Base-by-base conservation (phyloP, 2,888 invertebrate species). In the Julus scanicus region DNA sequence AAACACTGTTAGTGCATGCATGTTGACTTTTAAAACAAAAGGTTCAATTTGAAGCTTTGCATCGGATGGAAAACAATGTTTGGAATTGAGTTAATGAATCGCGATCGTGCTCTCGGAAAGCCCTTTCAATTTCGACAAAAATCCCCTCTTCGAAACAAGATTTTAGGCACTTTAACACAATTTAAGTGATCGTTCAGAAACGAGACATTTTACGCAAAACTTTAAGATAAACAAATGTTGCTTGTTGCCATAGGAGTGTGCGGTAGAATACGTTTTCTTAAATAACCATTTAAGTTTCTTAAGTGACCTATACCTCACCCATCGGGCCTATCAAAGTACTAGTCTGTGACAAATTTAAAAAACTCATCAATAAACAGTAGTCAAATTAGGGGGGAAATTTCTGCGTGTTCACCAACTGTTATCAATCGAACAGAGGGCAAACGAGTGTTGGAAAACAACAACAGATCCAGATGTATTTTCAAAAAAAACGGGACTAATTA, bases 1-100 rank as follows among this genome's bases (percentile, higher is more conserved):
- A 80, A 80, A 80, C 80, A 80, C 80, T 37, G 80, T 80, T 80
- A 80, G 80, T 80, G 80, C 13, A 37, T 80, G 80, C 13, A 37
- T 80, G 80, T 80, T 80, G 80, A 80, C 80, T 80, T 71, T 71
- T 80, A 80, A 80, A 37, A 80, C 80, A 80, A 53, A 29, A 71
- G 71, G 80, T 80, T 80, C 80, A 80, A 80, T 80, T 80, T 80
- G 80, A 15, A 80, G 80, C 80, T 80, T 80, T 80, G 80, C 80
- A 80, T 80, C 4, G 13, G 37, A 80, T 80, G 80, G 80, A 80
- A 80, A 80, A 80, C 80, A 11, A 80, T 80, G 80, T 80, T 80
- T 80, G 80, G 13, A 80, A 80, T 80, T 80, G 80, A 80, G 80
- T 80, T 80, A 80, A 80, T 29, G 80, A 80, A 37, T 37, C 17